Percentiles rank a stretch among this genome's conserved stretches.
Evolutionary conservation across 92 coral and sea anemone species (phyloP).

Genomic region (Epizoanthus fatuus): DNA sequence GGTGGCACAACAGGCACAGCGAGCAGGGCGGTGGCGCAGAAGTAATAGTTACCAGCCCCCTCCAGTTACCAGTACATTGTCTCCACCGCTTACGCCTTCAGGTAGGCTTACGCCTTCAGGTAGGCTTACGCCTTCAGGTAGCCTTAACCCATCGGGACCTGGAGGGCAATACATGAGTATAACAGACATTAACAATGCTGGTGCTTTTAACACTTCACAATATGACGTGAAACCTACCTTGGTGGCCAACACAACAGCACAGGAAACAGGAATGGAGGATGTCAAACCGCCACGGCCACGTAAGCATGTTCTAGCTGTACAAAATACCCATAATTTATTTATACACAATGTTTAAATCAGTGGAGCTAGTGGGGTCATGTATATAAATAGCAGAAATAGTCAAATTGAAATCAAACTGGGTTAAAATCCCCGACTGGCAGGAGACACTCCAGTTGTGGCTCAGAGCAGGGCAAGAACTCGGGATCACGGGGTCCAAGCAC

Average conservation of each 20-base stretch:
- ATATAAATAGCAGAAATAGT: too few species aligned
- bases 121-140: slow-evolving; percentile 73
- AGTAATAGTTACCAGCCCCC: slow-evolving; percentile 64
- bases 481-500: too few species aligned
- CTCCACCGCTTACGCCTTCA: slow-evolving; percentile 86
- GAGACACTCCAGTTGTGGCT: too few species aligned
- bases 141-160: slow-evolving; percentile 62
- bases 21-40: slow-evolving; percentile 31
- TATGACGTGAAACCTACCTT: slow-evolving; percentile 75
- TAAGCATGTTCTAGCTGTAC: slow-evolving; percentile 1
- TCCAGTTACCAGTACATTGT: slow-evolving; percentile 78
- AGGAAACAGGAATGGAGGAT: slow-evolving; percentile 77
- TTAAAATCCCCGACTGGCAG: too few species aligned
- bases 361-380: too few species aligned
- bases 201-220: slow-evolving; percentile 41
- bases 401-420: too few species aligned
- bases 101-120: slow-evolving; percentile 57
- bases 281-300: slow-evolving; percentile 81
- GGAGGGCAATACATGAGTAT: slow-evolving; percentile 81
- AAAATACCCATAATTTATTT: too few species aligned
- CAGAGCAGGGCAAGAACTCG: too few species aligned
- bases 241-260: slow-evolving; percentile 74
- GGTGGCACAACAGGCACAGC: slow-evolving; percentile 3
- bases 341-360: too few species aligned
- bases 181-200: slow-evolving; percentile 57